phyloP scores from a whole-genome alignment of 1,140 invertebrate genomes.

The Sitobion miscanthi region DNA sequence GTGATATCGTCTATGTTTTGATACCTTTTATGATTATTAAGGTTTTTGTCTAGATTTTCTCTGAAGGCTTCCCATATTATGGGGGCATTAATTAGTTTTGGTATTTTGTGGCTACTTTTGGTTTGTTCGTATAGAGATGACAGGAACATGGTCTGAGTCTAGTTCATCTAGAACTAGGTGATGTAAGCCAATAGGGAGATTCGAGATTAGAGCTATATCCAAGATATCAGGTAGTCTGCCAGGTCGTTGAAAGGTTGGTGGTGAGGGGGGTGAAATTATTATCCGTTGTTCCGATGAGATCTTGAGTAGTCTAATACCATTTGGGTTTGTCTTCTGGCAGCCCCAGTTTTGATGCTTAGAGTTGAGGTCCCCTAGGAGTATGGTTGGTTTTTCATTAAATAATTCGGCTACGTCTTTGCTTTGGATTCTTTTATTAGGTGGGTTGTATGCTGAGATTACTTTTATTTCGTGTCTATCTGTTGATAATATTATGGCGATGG shows the following conservation, averaged over 20 bases:
- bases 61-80: background rate
- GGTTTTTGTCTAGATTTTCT: conserved; percentile 20
- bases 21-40: background rate
- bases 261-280: background rate
- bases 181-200: background rate
- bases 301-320: background rate
- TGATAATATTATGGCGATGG: background rate
- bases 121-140: background rate
- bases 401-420: background rate
- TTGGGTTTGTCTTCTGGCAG: conserved; percentile 5
- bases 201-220: conserved; percentile 3
- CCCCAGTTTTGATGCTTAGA: conserved; percentile 27
- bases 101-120: background rate
- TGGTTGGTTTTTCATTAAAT: background rate
- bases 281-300: background rate
- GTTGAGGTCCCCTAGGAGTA: conserved; percentile 41
- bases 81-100: conserved; percentile 9
- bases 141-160: conserved; percentile 2
- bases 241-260: no score
- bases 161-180: conserved; percentile 8
- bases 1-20: conserved; percentile 19
- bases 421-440: conserved; percentile 43
- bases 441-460: conserved; percentile 6
- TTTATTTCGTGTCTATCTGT: background rate
- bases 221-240: background rate